Conservation (phyloP, 2,113 vertebrate genomes). For the Brevimyrus niger region DNA sequence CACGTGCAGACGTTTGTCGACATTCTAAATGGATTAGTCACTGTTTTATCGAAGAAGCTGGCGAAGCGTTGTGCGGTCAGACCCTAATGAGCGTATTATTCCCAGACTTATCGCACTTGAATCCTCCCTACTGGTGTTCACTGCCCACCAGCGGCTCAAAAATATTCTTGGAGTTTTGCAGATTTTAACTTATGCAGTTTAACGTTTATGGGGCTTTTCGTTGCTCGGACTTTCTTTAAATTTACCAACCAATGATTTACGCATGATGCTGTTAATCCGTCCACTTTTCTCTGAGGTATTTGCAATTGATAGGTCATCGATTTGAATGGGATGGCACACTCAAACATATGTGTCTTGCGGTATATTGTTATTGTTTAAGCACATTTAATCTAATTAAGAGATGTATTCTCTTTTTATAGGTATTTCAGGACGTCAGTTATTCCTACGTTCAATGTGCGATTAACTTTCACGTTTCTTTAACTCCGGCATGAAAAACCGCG, state of each 20-base stretch:
- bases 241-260: neutral
- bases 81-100: neutral
- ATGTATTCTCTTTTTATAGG: neutral
- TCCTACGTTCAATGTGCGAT: neutral
- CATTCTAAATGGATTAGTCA: neutral
- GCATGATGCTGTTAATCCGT: neutral
- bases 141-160: neutral
- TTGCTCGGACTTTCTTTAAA: neutral
- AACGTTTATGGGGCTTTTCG: neutral
- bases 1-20: neutral
- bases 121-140: neutral
- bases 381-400: neutral
- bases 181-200: neutral
- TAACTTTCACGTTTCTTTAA: neutral
- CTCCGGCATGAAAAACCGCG: neutral
- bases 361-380: neutral
- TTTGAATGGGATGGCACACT: neutral
- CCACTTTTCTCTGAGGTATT: neutral
- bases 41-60: constrained; percentile 2
- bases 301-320: neutral
- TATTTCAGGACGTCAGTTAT: neutral
- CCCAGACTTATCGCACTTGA: neutral
- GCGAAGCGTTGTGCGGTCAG: neutral
- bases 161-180: neutral
- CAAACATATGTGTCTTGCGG: neutral